phyloP scores from a whole-genome alignment of 1,140 invertebrate genomes.

The Daktulosphaira vitifoliae region DNA sequence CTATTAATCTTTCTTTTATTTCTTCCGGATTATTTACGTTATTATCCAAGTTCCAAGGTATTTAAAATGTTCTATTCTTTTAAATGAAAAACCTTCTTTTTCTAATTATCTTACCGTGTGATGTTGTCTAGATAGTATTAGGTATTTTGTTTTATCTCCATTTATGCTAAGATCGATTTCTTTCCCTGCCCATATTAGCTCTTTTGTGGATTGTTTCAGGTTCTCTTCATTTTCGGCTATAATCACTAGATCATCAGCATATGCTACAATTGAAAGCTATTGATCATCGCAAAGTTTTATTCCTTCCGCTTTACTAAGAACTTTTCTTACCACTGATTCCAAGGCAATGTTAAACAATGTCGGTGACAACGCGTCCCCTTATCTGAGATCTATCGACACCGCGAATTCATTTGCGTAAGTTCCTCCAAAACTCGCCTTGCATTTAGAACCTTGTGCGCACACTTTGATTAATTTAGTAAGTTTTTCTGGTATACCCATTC shows the following conservation, averaged over 20 bases:
- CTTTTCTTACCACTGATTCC: background rate
- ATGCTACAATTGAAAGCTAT: background rate
- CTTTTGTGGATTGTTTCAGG: background rate
- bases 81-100: conserved; percentile 8
- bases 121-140: background rate
- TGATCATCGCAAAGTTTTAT: background rate
- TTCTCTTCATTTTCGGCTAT: background rate
- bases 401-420: background rate
- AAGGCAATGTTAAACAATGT: too few relatives aligned
- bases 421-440: background rate
- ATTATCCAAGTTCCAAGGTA: background rate
- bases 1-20: background rate
- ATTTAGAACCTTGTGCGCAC: background rate
- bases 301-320: background rate
- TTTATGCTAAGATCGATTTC: background rate
- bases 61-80: background rate
- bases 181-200: background rate
- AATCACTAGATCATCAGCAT: background rate
- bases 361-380: background rate
- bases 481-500: too few relatives aligned
- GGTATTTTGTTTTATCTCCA: conserved; percentile 7
- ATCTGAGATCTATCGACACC: background rate
- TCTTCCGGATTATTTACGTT: background rate
- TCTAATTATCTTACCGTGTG: background rate
- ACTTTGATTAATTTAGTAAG: too few relatives aligned